phyloP scores from a whole-genome alignment of 1,140 invertebrate genomes.

The Apis laboriosa region DNA sequence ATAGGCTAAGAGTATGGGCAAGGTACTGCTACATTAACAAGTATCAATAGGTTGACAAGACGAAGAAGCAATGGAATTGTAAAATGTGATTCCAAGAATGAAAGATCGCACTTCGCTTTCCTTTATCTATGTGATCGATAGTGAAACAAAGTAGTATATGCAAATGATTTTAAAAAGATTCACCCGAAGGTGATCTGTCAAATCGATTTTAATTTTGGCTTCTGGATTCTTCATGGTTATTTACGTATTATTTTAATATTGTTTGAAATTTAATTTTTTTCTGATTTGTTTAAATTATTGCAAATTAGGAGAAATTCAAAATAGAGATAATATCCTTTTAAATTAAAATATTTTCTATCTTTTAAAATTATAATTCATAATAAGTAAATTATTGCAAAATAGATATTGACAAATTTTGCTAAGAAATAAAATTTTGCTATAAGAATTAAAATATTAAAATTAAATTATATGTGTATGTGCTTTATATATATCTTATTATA shows the following conservation, averaged over 20 bases:
- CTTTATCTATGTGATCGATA: background rate
- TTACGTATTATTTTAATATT: background rate
- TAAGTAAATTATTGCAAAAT: no score
- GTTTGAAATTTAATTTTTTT: background rate
- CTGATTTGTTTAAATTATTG: background rate
- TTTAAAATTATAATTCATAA: no score
- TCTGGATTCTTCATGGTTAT: background rate
- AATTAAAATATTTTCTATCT: no score
- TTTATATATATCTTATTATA: no score
- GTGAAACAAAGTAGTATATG: background rate
- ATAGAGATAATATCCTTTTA: no score
- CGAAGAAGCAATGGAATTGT: conserved; percentile 18
- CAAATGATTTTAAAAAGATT: background rate
- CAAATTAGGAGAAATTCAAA: no score
- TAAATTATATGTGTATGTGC: no score
- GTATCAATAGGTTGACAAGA: conserved; percentile 44
- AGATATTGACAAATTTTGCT: no score
- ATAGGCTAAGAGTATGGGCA: conserved; percentile 55
- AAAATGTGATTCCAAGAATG: conserved; percentile 45
- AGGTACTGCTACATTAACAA: conserved; percentile 68
- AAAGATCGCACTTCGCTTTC: conserved; percentile 37
- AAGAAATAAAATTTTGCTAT: no score
- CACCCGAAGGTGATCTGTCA: background rate
- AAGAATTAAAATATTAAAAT: no score
- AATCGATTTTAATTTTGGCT: background rate